These are phyloP conservation scores for Centropyge bicolor DNA, from an alignment of 2,797 vertebrate species.

Conservation along the genomic window DNA sequence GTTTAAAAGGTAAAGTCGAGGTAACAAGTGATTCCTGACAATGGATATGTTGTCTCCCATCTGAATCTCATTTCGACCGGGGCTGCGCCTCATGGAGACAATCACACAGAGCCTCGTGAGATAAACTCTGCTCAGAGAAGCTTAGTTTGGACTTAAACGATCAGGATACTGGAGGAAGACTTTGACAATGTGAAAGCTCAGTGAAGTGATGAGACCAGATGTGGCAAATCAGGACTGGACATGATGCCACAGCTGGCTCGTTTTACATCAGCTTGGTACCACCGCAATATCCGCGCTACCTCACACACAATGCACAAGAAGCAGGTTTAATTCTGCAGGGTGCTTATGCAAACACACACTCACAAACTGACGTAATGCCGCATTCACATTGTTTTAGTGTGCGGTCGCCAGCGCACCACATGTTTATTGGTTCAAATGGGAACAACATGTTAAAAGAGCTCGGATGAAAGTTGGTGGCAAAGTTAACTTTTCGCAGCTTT, in stretches of 20 bases:
- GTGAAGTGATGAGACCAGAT: constrained; percentile 73
- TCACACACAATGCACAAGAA: constrained; percentile 17
- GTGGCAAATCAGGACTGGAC: constrained; percentile 57
- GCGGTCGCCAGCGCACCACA: constrained; percentile 42
- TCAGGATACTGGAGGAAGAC: constrained; percentile 61
- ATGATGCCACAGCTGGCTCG: constrained; percentile 59
- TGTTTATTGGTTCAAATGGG: constrained; percentile 56
- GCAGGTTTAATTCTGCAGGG: constrained; percentile 4
- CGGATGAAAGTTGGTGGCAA: constrained; percentile 1
- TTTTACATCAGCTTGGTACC: constrained; percentile 38
- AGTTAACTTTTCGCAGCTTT: background rate
- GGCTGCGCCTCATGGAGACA: constrained; percentile 64
- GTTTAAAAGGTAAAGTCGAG: constrained; percentile 38
- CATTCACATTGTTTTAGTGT: constrained; percentile 44
- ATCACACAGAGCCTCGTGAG: constrained; percentile 73
- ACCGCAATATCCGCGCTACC: background rate
- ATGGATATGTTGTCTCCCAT: constrained; percentile 55
- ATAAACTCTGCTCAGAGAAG: constrained; percentile 70
- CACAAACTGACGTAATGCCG: constrained; percentile 44
- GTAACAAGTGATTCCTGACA: constrained; percentile 58
- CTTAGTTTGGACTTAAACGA: constrained; percentile 69
- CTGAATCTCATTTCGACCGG: constrained; percentile 72
- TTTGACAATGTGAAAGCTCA: constrained; percentile 67
- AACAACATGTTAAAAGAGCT: constrained; percentile 35
- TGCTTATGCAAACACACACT: constrained; percentile 30